A percentile compares a stretch with the other conserved stretches of the same genome.
Evolutionary conservation across 92 coral and sea anemone species (phyloP).

Genomic region (Epizoanthus ramosus): DNA sequence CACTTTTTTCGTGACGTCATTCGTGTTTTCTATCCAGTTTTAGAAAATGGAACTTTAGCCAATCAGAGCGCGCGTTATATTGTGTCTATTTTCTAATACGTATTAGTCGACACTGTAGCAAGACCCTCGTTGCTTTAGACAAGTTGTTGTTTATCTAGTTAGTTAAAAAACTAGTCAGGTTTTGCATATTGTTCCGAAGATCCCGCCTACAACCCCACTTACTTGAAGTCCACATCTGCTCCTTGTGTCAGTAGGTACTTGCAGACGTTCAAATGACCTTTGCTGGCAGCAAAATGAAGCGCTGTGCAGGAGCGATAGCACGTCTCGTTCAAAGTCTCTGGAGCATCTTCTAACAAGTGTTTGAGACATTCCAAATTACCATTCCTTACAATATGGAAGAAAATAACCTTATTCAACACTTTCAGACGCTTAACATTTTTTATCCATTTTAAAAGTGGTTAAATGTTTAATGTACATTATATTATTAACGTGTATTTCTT

Average conservation of each 20-base stretch:
- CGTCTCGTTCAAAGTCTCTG: slow-evolving; percentile 49
- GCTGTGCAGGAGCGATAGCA: slow-evolving; percentile 58
- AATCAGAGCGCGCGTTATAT: too few relatives aligned
- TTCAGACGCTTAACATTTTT: not conserved
- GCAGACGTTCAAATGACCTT: slow-evolving; percentile 52
- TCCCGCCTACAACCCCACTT: not conserved
- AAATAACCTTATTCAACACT: not conserved
- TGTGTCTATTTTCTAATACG: too few relatives aligned
- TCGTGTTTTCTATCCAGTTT: too few relatives aligned
- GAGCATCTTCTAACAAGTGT: slow-evolving; percentile 29
- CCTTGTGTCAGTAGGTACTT: slow-evolving; percentile 56
- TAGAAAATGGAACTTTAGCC: too few relatives aligned
- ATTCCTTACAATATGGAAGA: slow-evolving; percentile 19
- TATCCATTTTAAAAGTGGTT: too few relatives aligned
- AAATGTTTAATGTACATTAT: too few relatives aligned
- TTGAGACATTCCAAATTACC: slow-evolving; percentile 47
- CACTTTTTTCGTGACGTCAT: too few relatives aligned
- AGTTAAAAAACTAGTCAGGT: not conserved
- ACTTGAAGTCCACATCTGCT: slow-evolving; percentile 80
- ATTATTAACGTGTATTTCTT: too few relatives aligned
- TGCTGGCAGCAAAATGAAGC: slow-evolving; percentile 70
- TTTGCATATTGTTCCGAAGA: not conserved
- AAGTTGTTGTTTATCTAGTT: too few relatives aligned
- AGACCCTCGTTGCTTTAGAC: too few relatives aligned
- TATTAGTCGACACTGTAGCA: too few relatives aligned